A percentile compares a stretch with the other conserved stretches of the same genome.
Evolutionary conservation across 2,113 vertebrate species (phyloP).

Genomic region (Crotalus viridis): DNA sequence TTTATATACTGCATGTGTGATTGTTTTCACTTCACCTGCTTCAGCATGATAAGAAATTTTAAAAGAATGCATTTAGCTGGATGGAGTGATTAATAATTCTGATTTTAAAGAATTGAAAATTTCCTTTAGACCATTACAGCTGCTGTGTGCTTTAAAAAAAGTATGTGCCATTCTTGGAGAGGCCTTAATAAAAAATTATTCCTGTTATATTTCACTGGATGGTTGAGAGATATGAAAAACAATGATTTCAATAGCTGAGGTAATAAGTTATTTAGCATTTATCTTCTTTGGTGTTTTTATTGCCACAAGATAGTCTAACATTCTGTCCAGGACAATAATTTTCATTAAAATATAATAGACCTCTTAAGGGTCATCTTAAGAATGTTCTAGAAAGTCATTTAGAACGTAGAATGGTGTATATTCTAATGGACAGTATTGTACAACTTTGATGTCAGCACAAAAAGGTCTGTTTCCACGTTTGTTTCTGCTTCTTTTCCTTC

Average conservation of each 20-base stretch:
- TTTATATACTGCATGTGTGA: background rate
- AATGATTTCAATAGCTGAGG: background rate
- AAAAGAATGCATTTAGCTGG: background rate
- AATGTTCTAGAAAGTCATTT: background rate
- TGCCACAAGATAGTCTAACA: background rate
- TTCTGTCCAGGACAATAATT: background rate
- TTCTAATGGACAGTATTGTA: background rate
- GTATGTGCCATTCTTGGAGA: constrained; percentile 4
- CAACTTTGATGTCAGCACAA: background rate
- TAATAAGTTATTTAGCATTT: background rate
- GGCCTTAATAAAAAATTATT: background rate
- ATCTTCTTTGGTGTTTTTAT: background rate
- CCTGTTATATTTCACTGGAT: background rate
- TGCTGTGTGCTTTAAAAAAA: background rate
- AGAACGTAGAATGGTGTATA: background rate
- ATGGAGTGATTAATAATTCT: constrained; percentile 4
- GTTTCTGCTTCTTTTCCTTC: background rate
- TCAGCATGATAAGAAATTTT: background rate
- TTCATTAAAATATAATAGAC: background rate
- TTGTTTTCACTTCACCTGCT: background rate
- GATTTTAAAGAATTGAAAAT: constrained; percentile 15
- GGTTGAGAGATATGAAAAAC: background rate
- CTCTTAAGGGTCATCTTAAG: background rate
- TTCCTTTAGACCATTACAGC: background rate
- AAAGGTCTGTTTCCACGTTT: background rate